Evolutionary conservation across 2,797 vertebrate species (phyloP).

Genomic region (Halcyon chelicuti): DNA sequence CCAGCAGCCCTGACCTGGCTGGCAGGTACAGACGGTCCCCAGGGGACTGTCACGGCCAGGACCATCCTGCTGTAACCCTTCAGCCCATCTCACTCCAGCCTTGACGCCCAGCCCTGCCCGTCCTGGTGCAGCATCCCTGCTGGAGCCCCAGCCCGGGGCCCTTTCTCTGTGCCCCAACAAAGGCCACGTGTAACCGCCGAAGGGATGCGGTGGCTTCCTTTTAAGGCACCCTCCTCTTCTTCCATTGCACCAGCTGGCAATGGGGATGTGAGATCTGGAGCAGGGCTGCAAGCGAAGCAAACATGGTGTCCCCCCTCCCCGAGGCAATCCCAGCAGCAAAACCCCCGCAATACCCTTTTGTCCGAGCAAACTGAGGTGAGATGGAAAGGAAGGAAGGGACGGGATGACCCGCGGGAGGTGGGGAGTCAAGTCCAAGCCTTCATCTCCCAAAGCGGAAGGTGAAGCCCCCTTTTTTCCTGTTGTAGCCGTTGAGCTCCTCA

Average conservation of each 20-base stretch:
- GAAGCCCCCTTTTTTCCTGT: slow-evolving; percentile 77
- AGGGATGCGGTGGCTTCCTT: background rate
- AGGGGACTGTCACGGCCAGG: background rate
- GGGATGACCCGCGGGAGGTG: accelerated
- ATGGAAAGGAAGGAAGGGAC: background rate
- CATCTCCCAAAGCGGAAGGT: slow-evolving; percentile 77
- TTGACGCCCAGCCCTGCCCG: accelerated
- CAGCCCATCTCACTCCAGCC: background rate
- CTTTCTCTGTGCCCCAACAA: background rate
- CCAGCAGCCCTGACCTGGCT: background rate
- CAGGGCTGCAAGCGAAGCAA: background rate
- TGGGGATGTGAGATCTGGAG: background rate
- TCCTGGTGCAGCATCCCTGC: background rate
- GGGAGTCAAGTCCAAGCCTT: background rate
- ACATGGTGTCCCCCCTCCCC: accelerated
- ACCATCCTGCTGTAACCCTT: background rate
- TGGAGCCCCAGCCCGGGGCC: background rate
- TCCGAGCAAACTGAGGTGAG: background rate
- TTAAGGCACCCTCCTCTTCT: background rate
- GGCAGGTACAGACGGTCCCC: background rate
- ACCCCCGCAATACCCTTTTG: accelerated
- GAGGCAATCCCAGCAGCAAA: background rate
- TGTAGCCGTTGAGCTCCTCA: slow-evolving; percentile 66
- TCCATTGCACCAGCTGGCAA: accelerated
- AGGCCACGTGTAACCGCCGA: accelerated